A percentile compares a stretch with the other conserved stretches of the same genome.
Conservation (phyloP, 1,140 invertebrate species). For the Drosophila eugracilis region DNA sequence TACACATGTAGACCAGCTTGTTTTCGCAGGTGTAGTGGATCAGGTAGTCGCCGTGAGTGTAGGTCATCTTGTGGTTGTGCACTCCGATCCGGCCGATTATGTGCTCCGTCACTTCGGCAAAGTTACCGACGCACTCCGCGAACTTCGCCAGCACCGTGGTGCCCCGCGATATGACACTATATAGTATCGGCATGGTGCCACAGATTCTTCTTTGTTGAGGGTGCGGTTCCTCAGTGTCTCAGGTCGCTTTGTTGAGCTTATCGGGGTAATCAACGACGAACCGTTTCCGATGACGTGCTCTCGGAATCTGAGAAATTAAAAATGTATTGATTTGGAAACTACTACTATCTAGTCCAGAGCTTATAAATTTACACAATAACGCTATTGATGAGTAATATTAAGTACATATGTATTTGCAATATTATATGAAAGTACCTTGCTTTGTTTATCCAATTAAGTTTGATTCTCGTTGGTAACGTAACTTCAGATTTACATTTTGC, state of each 20-base stretch:
- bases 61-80: slow-evolving; percentile 95
- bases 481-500: slow-evolving; percentile 16
- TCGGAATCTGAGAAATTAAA: slow-evolving; percentile 10
- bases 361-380: neutral
- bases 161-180: slow-evolving; percentile 94
- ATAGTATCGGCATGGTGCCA: slow-evolving; percentile 92
- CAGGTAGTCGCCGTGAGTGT: slow-evolving; percentile 95
- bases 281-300: slow-evolving; percentile 18
- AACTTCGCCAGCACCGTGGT: slow-evolving; percentile 94
- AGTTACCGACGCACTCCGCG: slow-evolving; percentile 96
- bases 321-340: neutral
- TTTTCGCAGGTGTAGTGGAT: slow-evolving; percentile 97
- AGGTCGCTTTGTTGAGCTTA: slow-evolving; percentile 19
- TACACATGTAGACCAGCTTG: slow-evolving; percentile 95
- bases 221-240: slow-evolving; percentile 17
- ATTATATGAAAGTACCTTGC: slow-evolving; percentile 5
- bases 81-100: slow-evolving; percentile 93
- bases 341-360: neutral
- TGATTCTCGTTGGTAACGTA: neutral
- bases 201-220: slow-evolving; percentile 25
- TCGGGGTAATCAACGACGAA: slow-evolving; percentile 21
- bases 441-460: slow-evolving; percentile 32
- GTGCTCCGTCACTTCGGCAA: slow-evolving; percentile 96
- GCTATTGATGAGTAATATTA: slow-evolving; percentile 17
- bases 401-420: neutral